A percentile compares a stretch with the other conserved stretches of the same genome.
These are phyloP conservation scores for Numida meleagris DNA, from an alignment of 2,113 vertebrate species.

Conservation along the genomic window DNA sequence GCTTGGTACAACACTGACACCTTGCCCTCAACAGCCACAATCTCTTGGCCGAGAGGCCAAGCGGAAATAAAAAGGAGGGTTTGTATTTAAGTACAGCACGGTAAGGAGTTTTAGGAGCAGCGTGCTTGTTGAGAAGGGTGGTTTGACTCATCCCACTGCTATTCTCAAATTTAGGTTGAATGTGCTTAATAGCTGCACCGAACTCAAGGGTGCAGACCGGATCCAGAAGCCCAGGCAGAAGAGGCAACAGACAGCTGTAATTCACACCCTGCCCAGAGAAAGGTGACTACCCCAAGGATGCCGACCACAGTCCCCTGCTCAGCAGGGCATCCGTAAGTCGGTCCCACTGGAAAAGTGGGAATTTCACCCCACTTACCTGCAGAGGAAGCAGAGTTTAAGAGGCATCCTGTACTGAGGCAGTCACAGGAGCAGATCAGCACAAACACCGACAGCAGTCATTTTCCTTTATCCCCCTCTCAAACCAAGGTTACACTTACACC, in stretches of 20 bases:
- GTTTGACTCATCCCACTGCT: conserved; percentile 42
- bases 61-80: not conserved
- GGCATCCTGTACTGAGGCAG: not conserved
- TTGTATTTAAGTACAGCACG: not conserved
- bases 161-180: conserved; percentile 24
- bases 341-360: not conserved
- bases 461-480: not conserved
- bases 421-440: not conserved
- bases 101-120: not conserved
- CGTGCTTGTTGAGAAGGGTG: not conserved
- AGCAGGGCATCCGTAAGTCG: no score
- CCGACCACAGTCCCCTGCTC: not conserved
- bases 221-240: not conserved
- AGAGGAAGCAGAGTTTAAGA: not conserved
- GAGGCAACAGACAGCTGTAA: no score
- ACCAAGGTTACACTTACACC: not conserved
- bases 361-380: not conserved
- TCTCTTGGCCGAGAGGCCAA: conserved; percentile 15
- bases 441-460: not conserved
- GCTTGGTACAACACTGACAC: conserved; percentile 55
- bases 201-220: no score
- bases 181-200: no score
- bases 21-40: conserved; percentile 46
- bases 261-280: no score
- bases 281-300: not conserved